Base-by-base conservation (phyloP, 2,797 vertebrate genomes). In the Acanthurus tractus region DNA sequence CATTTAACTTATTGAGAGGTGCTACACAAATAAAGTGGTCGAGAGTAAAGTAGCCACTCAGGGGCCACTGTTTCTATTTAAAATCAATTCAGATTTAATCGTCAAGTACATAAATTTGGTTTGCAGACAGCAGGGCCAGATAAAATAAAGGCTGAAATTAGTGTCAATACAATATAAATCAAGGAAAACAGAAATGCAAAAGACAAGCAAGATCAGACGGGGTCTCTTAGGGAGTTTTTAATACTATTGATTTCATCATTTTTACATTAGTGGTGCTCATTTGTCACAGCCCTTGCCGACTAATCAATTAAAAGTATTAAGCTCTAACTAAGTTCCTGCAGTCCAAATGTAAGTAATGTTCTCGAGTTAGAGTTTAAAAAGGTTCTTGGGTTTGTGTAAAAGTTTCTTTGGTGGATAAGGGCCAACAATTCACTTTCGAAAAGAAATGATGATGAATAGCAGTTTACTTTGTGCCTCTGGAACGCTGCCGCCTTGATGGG, bases 401-500 rank as follows among this genome's bases (percentile, higher is more conserved):
- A 22, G 61, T 59, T 44, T 62, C 45, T 64, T 7, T 34, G 29
- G 29, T 34, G 29, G 29, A 34, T 6, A 20, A 20, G 22, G 10
- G 54, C 61, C 55, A 76, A 49, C 44, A 25, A 15, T 52, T 75
- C 59, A 65, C 58, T 74, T 67, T 69, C 0, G 1, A 22, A 52
- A 42, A 57, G 55, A 65, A 48, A 49, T 18, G 42, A 38, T 70
- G 42, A 67, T 54, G 22, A 66, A 76, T 63, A 57, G 18, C 17
- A 54, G 29, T 63, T 42, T 61, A 40, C 15, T 58, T 18, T 70
- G 55, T 40, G 18, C 23, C 20, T 68, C 29, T 72, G 54, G 54
- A 76, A 42, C 6, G 17, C 34, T 63, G 71, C 55, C 59, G 71
- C 55, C 59, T 58, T 65, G 42, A 29, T 49, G 64, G 44, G 18